A percentile compares a stretch with the other conserved stretches of the same genome.
phyloP scores from a whole-genome alignment of 1,140 invertebrate genomes.

The Papilio polyxenes region DNA sequence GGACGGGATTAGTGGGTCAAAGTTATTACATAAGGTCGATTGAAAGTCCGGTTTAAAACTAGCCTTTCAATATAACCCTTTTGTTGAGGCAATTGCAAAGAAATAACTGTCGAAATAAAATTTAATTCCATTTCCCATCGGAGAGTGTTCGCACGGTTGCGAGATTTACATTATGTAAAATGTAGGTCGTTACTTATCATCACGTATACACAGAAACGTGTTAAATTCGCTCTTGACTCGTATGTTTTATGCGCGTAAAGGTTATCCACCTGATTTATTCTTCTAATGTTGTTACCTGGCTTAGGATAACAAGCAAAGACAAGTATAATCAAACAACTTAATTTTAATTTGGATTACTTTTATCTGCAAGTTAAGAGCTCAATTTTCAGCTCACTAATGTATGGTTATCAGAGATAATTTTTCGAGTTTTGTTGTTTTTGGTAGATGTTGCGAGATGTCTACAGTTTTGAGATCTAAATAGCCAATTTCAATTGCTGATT shows the following conservation, averaged over 20 bases:
- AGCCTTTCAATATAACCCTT: slow-evolving; percentile 37
- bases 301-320: no score
- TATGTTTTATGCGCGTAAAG: slow-evolving; percentile 22
- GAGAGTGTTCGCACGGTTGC: slow-evolving; percentile 26
- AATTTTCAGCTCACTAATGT: no score
- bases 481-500: no score
- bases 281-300: neutral
- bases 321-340: neutral
- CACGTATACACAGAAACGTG: slow-evolving; percentile 24
- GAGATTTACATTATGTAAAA: slow-evolving; percentile 32
- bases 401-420: no score
- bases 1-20: slow-evolving; percentile 37
- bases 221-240: slow-evolving; percentile 26
- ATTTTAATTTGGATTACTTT: no score
- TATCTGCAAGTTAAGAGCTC: no score
- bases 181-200: slow-evolving; percentile 30
- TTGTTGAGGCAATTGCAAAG: slow-evolving; percentile 37
- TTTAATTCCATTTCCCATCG: slow-evolving; percentile 31
- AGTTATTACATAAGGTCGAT: slow-evolving; percentile 46
- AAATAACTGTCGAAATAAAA: slow-evolving; percentile 36
- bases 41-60: slow-evolving; percentile 31
- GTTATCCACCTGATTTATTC: slow-evolving; percentile 24
- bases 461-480: no score
- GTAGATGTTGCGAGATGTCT: no score
- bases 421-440: no score